Conservation (phyloP, 2,888 invertebrate genomes). For the Hermaeophaga mercurialis region DNA sequence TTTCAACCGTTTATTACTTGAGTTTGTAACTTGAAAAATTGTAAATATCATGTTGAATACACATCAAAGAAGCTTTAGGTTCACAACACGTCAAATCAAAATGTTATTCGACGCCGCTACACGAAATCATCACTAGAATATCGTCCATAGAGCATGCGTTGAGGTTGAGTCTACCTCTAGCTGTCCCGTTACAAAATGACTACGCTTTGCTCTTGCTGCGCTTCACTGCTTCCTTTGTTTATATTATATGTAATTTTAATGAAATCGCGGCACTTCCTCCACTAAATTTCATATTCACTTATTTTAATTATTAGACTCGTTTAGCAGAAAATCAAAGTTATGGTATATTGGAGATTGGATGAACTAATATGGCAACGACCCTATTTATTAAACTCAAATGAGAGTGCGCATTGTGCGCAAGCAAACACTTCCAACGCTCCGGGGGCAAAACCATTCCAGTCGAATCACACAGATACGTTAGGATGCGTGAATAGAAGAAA, state of each 20-base stretch:
- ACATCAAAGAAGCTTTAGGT: slow-evolving; percentile 39
- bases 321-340: slow-evolving; percentile 22
- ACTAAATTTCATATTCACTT: slow-evolving; percentile 27
- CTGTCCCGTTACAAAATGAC: slow-evolving; percentile 31
- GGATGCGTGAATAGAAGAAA: not conserved
- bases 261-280: slow-evolving; percentile 34
- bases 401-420: slow-evolving; percentile 35
- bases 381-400: slow-evolving; percentile 42
- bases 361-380: slow-evolving; percentile 44
- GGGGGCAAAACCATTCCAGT: slow-evolving; percentile 27
- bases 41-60: slow-evolving; percentile 36
- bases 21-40: slow-evolving; percentile 24
- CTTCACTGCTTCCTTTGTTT: slow-evolving; percentile 45
- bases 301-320: slow-evolving; percentile 20
- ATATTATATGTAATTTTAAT: slow-evolving; percentile 31
- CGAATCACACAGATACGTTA: slow-evolving; percentile 4
- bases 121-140: slow-evolving; percentile 45
- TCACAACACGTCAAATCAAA: slow-evolving; percentile 46
- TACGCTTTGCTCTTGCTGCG: slow-evolving; percentile 38
- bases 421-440: slow-evolving; percentile 14
- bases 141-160: slow-evolving; percentile 44
- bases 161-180: slow-evolving; percentile 17
- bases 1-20: slow-evolving; percentile 36
- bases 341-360: slow-evolving; percentile 37
- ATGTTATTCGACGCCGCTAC: slow-evolving; percentile 47